Percentiles rank a stretch among this genome's conserved stretches.
phyloP scores from a whole-genome alignment of 92 coral and sea anemone species.

The Blastomussa wellsi region DNA sequence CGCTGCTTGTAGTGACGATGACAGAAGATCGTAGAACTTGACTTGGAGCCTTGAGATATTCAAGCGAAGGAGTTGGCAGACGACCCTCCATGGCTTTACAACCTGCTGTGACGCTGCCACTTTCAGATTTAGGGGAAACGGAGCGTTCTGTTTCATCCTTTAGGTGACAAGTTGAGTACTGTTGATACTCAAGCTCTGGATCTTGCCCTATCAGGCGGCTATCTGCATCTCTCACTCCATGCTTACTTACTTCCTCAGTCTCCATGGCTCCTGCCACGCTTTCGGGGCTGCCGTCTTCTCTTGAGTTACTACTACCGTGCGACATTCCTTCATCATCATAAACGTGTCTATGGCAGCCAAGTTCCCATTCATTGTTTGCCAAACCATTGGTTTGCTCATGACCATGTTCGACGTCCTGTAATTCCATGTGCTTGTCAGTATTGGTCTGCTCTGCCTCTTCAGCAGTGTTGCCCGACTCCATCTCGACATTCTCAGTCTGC shows the following conservation, averaged over 20 bases:
- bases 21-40: constrained; percentile 34
- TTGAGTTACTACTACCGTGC: constrained; percentile 20
- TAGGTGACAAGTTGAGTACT: neutral
- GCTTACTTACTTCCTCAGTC: neutral
- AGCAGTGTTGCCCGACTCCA: neutral
- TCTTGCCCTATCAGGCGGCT: neutral
- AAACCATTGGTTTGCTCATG: constrained; percentile 9
- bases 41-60: neutral
- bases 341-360: neutral
- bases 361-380: constrained; percentile 8
- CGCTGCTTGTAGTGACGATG: constrained; percentile 23
- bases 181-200: neutral
- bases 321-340: constrained; percentile 29
- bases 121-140: neutral
- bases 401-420: neutral
- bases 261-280: constrained; percentile 12
- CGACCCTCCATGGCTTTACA: neutral
- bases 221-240: neutral
- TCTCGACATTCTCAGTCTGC: neutral
- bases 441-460: neutral
- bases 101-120: neutral
- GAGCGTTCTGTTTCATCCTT: neutral
- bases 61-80: neutral
- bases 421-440: neutral
- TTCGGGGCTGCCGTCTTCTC: constrained; percentile 28